A percentile compares a stretch with the other conserved stretches of the same genome.
phyloP scores from a whole-genome alignment of 2,113 vertebrate species.

The Istiophorus platypterus region DNA sequence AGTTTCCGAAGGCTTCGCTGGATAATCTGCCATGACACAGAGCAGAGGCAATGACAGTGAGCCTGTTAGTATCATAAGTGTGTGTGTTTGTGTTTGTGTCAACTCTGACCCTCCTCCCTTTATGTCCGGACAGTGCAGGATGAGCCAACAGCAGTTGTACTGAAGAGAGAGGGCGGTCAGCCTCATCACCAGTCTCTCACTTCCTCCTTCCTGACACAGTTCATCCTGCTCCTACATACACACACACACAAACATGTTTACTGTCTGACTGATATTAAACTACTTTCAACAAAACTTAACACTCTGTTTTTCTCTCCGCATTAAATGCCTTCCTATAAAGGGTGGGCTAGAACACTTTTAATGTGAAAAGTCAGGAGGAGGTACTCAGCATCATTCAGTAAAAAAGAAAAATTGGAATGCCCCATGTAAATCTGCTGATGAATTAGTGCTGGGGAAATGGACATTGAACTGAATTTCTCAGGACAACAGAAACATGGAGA shows the following conservation, averaged over 20 bases:
- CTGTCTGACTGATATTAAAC: not conserved
- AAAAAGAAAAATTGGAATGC: too few species aligned
- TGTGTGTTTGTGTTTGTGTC: not conserved
- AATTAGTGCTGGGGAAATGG: not conserved
- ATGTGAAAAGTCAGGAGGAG: too few species aligned
- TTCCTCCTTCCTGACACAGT: slow-evolving; percentile 83
- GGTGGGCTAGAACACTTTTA: too few species aligned
- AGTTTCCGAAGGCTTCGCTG: slow-evolving; percentile 85
- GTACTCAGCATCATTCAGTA: too few species aligned
- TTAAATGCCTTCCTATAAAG: too few species aligned
- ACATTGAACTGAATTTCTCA: too few species aligned
- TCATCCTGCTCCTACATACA: slow-evolving; percentile 86
- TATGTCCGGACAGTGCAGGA: slow-evolving; percentile 86
- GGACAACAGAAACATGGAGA: too few species aligned
- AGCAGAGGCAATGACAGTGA: slow-evolving; percentile 2
- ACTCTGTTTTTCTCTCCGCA: too few species aligned
- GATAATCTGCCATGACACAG: slow-evolving; percentile 83
- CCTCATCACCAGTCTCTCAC: slow-evolving; percentile 87
- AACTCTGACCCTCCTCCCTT: slow-evolving; percentile 70
- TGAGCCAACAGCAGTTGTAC: slow-evolving; percentile 91
- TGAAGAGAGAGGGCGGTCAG: slow-evolving; percentile 91
- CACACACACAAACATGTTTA: slow-evolving; percentile 5
- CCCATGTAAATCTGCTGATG: not conserved
- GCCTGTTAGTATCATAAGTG: not conserved
- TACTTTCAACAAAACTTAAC: too few species aligned